Conservation (phyloP, 2,888 invertebrate genomes). For the Agonopterix heracliana region DNA sequence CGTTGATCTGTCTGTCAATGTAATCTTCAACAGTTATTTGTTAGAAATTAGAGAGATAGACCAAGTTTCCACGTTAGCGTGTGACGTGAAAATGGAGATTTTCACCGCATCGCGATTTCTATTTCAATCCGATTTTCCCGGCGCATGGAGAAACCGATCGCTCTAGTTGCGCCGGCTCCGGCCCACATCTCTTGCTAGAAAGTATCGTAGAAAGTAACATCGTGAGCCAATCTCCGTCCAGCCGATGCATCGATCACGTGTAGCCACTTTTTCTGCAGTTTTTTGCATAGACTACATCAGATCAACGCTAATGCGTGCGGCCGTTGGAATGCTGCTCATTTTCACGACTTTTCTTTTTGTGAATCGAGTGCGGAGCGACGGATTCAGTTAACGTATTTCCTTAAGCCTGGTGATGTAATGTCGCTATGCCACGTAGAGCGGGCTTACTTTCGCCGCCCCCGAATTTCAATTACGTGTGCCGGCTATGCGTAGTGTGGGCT, state of each 20-base stretch:
- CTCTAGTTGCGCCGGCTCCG: constrained; percentile 67
- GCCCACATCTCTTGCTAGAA: constrained; percentile 75
- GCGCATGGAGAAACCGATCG: constrained; percentile 72
- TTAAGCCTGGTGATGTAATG: constrained; percentile 22
- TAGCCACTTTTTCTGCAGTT: constrained; percentile 46
- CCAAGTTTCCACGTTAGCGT: background rate
- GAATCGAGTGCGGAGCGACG: background rate
- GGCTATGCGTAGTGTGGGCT: constrained; percentile 37
- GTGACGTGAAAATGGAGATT: constrained; percentile 63
- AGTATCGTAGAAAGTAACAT: constrained; percentile 76
- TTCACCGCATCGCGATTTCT: constrained; percentile 67
- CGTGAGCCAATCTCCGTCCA: constrained; percentile 56
- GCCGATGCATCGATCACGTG: constrained; percentile 63
- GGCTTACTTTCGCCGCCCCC: constrained; percentile 67
- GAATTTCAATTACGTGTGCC: constrained; percentile 67
- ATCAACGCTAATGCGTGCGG: constrained; percentile 6
- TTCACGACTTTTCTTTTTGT: constrained; percentile 14
- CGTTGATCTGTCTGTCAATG: constrained; percentile 2
- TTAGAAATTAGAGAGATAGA: background rate
- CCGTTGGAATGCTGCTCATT: constrained; percentile 19
- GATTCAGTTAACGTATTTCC: background rate
- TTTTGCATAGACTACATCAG: constrained; percentile 22
- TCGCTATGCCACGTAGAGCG: constrained; percentile 30
- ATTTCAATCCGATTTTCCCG: constrained; percentile 75
- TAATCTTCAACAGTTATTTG: background rate